Evolutionary conservation across 1,140 invertebrate species (phyloP).

Genomic region (Hermetia illucens): DNA sequence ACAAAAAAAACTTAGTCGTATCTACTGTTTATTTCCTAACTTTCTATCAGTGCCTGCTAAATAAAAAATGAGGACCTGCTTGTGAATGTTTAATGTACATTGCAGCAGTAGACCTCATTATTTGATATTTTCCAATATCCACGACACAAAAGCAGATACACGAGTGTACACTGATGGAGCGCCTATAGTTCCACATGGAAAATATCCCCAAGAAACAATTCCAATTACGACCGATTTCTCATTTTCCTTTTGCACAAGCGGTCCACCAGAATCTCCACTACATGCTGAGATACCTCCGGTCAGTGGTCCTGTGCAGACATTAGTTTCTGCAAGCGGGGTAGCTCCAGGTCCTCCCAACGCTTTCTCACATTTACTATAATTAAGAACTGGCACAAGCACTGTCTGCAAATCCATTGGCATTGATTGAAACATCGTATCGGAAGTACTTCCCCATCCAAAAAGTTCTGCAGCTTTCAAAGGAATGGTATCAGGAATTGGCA

Average conservation of each 20-base stretch:
- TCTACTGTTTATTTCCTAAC: too few relatives aligned
- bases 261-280: conserved; percentile 45
- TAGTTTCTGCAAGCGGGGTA: conserved; percentile 18
- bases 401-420: conserved; percentile 29
- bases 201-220: conserved; percentile 51
- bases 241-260: conserved; percentile 28
- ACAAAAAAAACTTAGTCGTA: too few relatives aligned
- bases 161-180: conserved; percentile 53
- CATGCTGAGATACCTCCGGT: conserved; percentile 36
- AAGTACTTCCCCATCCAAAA: conserved; percentile 33
- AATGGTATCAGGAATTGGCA: conserved; percentile 27
- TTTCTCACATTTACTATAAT: conserved; percentile 8
- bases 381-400: conserved; percentile 17
- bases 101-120: too few relatives aligned
- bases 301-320: conserved; percentile 36
- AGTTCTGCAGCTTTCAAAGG: conserved; percentile 32
- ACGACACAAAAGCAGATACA: conserved; percentile 38
- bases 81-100: too few relatives aligned
- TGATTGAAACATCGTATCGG: conserved; percentile 20
- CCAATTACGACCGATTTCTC: conserved; percentile 23
- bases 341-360: background rate
- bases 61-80: too few relatives aligned
- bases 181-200: conserved; percentile 45
- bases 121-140: too few relatives aligned
- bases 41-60: too few relatives aligned